These are phyloP conservation scores for Saccostrea echinata DNA, from an alignment of 1,140 invertebrate genomes.

Conservation along the genomic window DNA sequence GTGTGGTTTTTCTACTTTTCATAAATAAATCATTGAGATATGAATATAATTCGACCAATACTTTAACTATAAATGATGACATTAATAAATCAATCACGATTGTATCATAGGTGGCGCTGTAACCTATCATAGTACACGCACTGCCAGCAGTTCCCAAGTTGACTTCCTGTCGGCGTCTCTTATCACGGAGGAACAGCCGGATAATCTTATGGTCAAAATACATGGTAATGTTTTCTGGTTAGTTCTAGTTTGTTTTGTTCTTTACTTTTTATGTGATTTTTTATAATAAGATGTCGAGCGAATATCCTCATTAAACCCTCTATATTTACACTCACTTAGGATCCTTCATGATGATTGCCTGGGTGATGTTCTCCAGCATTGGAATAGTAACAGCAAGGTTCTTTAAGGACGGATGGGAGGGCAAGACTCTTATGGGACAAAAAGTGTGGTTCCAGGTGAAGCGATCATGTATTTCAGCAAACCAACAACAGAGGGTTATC, in stretches of 20 bases:
- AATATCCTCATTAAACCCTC: neutral
- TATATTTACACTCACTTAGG: slow-evolving; percentile 38
- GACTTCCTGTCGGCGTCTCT: slow-evolving; percentile 24
- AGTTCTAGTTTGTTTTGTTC: neutral
- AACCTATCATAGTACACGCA: neutral
- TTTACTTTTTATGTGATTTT: neutral
- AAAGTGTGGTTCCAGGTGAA: slow-evolving; percentile 69
- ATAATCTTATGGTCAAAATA: slow-evolving; percentile 21
- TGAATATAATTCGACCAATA: no score
- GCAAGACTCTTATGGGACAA: slow-evolving; percentile 53
- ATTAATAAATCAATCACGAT: no score
- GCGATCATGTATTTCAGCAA: neutral
- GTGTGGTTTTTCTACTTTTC: no score
- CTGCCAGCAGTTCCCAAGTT: neutral
- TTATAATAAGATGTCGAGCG: neutral
- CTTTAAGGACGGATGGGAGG: slow-evolving; percentile 61
- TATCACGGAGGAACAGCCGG: neutral
- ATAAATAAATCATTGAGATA: no score
- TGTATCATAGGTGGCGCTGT: neutral
- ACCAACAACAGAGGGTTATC: neutral
- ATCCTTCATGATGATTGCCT: slow-evolving; percentile 65
- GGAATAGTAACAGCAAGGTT: slow-evolving; percentile 64
- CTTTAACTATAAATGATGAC: no score
- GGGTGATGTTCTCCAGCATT: slow-evolving; percentile 65
- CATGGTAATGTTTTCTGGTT: neutral